phyloP scores from a whole-genome alignment of 2,888 invertebrate species.

The Eristalis tenax region DNA sequence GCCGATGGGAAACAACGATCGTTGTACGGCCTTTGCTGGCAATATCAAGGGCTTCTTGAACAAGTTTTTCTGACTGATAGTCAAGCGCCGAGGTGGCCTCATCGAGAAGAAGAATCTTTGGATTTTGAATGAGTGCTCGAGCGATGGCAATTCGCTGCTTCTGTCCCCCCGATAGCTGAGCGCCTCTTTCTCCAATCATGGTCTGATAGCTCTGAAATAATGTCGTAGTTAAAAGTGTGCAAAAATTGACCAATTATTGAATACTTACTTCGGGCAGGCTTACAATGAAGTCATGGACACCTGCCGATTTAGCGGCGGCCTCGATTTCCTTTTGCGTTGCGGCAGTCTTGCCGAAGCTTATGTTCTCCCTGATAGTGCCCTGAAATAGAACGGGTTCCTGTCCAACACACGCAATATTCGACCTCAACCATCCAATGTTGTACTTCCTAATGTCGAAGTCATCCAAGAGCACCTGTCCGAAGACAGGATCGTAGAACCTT shows the following conservation, averaged over 20 bases:
- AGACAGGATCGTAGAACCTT: constrained; percentile 87
- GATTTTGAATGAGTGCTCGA: constrained; percentile 89
- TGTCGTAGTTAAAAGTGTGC: background rate
- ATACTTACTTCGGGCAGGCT: constrained; percentile 87
- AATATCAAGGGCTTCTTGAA: constrained; percentile 90
- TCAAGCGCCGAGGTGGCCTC: constrained; percentile 94
- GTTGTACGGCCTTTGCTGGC: constrained; percentile 89
- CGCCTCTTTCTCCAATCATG: constrained; percentile 89
- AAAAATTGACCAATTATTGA: background rate
- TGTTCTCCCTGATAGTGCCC: constrained; percentile 87
- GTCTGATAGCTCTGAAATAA: constrained; percentile 87
- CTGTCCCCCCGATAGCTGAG: constrained; percentile 91
- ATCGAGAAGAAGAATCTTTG: constrained; percentile 88
- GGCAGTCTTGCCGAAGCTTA: constrained; percentile 87
- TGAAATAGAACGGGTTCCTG: constrained; percentile 94
- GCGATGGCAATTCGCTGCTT: constrained; percentile 94
- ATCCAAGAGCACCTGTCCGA: constrained; percentile 84
- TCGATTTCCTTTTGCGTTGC: constrained; percentile 87
- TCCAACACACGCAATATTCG: constrained; percentile 92
- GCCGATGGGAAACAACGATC: constrained; percentile 88
- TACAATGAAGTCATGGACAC: constrained; percentile 89
- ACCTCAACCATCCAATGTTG: constrained; percentile 87
- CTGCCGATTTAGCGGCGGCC: constrained; percentile 87
- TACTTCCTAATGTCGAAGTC: constrained; percentile 86
- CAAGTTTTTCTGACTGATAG: constrained; percentile 89